These are phyloP conservation scores for Napeogenes inachia DNA, from an alignment of 2,888 invertebrate species.

Conservation along the genomic window DNA sequence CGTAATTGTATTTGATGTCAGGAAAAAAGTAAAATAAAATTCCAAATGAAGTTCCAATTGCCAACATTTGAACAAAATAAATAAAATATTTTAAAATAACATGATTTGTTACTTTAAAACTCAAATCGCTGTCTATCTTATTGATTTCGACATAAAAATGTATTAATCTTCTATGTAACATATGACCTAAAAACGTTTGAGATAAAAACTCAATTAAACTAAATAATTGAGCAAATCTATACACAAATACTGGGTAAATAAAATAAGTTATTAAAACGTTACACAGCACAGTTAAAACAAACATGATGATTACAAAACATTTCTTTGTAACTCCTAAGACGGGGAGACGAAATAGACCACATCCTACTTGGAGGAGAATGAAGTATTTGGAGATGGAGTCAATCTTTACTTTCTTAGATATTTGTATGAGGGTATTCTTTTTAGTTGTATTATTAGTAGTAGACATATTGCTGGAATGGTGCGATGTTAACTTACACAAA, in stretches of 20 bases:
- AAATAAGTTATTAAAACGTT: slow-evolving; percentile 12
- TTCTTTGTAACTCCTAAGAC: slow-evolving; percentile 22
- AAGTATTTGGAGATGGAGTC: slow-evolving; percentile 22
- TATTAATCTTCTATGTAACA: slow-evolving; percentile 19
- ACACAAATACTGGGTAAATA: background rate
- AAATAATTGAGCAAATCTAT: background rate
- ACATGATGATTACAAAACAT: slow-evolving; percentile 12
- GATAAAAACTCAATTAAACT: slow-evolving; percentile 21
- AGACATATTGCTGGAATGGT: slow-evolving; percentile 11
- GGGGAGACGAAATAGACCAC: slow-evolving; percentile 30
- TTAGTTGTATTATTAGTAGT: slow-evolving; percentile 14
- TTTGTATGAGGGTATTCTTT: slow-evolving; percentile 17
- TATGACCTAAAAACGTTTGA: slow-evolving; percentile 20
- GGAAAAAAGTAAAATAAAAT: background rate
- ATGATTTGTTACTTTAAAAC: slow-evolving; percentile 10
- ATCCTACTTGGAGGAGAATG: slow-evolving; percentile 19
- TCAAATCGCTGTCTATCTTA: slow-evolving; percentile 29
- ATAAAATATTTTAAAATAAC: slow-evolving; percentile 25
- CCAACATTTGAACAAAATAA: slow-evolving; percentile 34
- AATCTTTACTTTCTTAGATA: slow-evolving; percentile 5
- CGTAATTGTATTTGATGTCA: background rate
- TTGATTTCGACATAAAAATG: slow-evolving; percentile 29
- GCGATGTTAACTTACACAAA: background rate
- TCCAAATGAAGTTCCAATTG: background rate
- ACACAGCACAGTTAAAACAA: slow-evolving; percentile 9